Conservation (phyloP, 2,797 vertebrate species). For the Fratercula arctica region DNA sequence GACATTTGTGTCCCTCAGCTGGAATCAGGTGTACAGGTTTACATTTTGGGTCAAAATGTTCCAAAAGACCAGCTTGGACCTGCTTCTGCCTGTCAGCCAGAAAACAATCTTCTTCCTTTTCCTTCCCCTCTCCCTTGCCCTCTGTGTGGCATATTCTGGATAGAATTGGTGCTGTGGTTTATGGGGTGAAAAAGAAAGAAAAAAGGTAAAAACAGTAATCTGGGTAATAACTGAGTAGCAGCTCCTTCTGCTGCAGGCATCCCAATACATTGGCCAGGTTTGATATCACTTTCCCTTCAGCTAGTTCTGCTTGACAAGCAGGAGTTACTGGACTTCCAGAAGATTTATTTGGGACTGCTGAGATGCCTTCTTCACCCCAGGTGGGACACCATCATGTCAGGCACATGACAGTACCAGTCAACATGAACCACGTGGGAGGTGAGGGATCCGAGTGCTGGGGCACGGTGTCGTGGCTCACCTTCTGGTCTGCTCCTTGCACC, state of each 20-base stretch:
- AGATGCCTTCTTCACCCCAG: rapidly evolving
- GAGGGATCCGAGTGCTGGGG: not conserved
- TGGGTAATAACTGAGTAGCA: not conserved
- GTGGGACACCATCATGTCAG: not conserved
- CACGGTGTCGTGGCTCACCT: rapidly evolving
- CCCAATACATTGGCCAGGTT: not conserved
- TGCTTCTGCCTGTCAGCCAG: not conserved
- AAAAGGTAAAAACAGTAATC: not conserved
- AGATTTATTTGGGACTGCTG: not conserved
- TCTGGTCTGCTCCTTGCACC: not conserved
- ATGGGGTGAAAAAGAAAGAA: not conserved
- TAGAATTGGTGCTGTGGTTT: not conserved
- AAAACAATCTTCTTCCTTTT: not conserved
- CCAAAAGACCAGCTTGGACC: not conserved
- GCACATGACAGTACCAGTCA: too few species aligned
- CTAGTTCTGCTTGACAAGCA: not conserved
- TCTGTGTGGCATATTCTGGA: not conserved
- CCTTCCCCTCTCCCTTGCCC: not conserved
- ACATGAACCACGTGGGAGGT: rapidly evolving
- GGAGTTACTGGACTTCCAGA: not conserved
- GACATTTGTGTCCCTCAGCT: not conserved
- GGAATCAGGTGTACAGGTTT: not conserved
- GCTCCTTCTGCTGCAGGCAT: not conserved
- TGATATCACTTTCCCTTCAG: not conserved
- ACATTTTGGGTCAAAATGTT: not conserved